A percentile compares a stretch with the other conserved stretches of the same genome.
Conservation (phyloP, 2,888 invertebrate genomes). For the Macaria liturata region DNA sequence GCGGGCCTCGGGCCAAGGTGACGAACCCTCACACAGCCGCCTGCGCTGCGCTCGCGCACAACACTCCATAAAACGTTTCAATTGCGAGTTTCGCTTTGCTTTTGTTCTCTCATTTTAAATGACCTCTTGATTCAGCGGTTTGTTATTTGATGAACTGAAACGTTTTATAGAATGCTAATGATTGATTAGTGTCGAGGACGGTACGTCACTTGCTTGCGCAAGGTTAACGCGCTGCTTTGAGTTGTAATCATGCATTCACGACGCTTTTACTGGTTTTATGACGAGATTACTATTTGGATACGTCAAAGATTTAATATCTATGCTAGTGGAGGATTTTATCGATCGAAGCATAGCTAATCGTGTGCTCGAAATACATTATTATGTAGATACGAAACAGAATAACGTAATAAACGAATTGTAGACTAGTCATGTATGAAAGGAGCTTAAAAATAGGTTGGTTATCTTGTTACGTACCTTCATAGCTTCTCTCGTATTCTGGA, state of each 20-base stretch:
- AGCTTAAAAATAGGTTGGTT: no score
- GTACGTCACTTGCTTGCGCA: constrained; percentile 1
- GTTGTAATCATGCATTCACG: constrained; percentile 17
- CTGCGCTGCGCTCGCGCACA: constrained; percentile 45
- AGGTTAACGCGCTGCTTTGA: constrained; percentile 8
- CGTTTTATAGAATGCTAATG: constrained; percentile 26
- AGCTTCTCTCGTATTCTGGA: no score
- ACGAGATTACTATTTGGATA: neutral
- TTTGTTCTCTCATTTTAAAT: constrained; percentile 34
- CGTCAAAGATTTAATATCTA: no score
- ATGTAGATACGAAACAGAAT: no score
- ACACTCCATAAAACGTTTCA: constrained; percentile 39
- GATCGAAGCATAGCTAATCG: no score
- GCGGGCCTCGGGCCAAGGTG: constrained; percentile 77
- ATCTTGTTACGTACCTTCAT: no score
- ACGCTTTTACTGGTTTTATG: constrained; percentile 21
- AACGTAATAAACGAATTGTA: no score
- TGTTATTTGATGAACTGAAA: constrained; percentile 30
- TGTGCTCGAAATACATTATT: no score
- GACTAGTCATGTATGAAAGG: no score
- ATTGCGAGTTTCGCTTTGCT: constrained; percentile 45
- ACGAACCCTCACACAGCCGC: constrained; percentile 64
- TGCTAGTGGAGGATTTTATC: no score
- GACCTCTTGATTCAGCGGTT: constrained; percentile 38
- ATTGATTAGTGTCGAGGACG: constrained; percentile 21